Conservation (phyloP, 2,797 vertebrate genomes). For the Melanotaenia trifasciata region DNA sequence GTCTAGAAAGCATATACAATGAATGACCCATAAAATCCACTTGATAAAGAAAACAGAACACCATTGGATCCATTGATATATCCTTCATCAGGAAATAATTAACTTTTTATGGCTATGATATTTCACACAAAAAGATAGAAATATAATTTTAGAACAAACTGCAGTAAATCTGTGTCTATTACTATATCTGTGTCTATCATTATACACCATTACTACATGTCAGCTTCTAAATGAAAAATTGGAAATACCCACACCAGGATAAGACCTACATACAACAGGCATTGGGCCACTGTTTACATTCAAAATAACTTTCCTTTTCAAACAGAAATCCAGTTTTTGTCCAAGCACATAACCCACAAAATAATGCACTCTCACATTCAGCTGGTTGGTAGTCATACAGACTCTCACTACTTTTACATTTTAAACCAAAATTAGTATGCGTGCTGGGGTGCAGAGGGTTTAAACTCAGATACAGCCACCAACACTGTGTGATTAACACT, state of each 20-base stretch:
- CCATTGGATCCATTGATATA: slow-evolving; percentile 16
- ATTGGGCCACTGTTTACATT: slow-evolving; percentile 24
- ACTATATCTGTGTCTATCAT: neutral
- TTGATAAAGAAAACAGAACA: slow-evolving; percentile 1
- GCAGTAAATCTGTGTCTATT: too few relatives aligned
- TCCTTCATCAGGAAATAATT: slow-evolving; percentile 5
- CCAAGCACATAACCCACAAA: neutral
- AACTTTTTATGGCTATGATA: slow-evolving; percentile 29
- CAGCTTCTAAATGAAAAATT: neutral
- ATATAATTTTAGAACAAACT: neutral
- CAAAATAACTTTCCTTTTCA: slow-evolving; percentile 8
- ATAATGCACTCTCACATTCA: neutral
- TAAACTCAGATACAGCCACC: neutral
- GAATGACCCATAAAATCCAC: neutral
- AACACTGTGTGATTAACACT: neutral
- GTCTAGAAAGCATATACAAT: neutral
- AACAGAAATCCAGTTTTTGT: neutral
- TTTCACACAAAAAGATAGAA: slow-evolving; percentile 12
- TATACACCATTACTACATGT: neutral
- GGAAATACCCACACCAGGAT: slow-evolving; percentile 5
- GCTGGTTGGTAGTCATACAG: neutral
- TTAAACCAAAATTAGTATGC: neutral
- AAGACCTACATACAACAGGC: slow-evolving; percentile 24
- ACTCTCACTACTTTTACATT: neutral
- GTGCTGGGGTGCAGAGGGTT: too few relatives aligned